Conservation (phyloP, 2,888 invertebrate genomes). For the Morpho helenor region DNA sequence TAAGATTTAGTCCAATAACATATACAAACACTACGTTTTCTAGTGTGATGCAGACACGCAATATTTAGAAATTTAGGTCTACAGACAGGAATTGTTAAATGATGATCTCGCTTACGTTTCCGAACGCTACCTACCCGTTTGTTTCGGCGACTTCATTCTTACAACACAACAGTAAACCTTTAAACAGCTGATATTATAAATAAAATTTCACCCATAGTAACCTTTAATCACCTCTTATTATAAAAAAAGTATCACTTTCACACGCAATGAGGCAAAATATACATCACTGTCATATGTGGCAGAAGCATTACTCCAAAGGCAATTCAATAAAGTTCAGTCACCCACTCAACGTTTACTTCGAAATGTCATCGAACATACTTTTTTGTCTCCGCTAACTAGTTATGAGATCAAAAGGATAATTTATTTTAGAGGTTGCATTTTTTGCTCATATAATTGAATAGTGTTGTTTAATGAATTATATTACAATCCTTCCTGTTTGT, state of each 20-base stretch:
- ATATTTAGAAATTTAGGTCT: too few relatives aligned
- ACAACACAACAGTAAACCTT: too few relatives aligned
- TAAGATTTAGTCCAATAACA: too few relatives aligned
- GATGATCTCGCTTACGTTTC: too few relatives aligned
- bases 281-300: not conserved
- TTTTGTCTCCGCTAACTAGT: constrained; percentile 27
- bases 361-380: constrained; percentile 40
- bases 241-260: not conserved
- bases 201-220: too few relatives aligned
- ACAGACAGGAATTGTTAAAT: too few relatives aligned
- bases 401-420: constrained; percentile 28
- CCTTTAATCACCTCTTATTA: too few relatives aligned
- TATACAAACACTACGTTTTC: too few relatives aligned
- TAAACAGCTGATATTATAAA: too few relatives aligned
- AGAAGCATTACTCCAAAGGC: constrained; percentile 5
- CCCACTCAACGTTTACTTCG: constrained; percentile 26
- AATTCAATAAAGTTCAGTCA: constrained; percentile 21
- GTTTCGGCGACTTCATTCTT: too few relatives aligned
- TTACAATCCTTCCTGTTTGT: constrained; percentile 27
- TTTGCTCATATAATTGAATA: constrained; percentile 24
- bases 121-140: too few relatives aligned
- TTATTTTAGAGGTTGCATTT: constrained; percentile 30
- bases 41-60: too few relatives aligned
- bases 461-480: constrained; percentile 21
- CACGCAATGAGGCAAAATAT: not conserved